Conservation (phyloP, 2,113 vertebrate genomes). For the Ifrita kowaldi region DNA sequence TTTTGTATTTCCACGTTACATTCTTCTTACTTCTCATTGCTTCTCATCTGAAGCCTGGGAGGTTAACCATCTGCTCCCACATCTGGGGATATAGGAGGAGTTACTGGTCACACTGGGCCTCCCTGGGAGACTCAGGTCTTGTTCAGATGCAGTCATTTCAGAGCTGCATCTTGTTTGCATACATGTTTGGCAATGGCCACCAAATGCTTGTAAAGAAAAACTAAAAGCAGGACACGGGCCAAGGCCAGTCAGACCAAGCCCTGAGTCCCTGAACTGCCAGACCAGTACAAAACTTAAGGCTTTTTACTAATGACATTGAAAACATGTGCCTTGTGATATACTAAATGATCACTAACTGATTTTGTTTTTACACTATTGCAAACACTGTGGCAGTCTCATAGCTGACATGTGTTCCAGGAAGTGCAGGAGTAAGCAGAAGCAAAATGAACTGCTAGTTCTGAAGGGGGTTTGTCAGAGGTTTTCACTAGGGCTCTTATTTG, state of each 20-base stretch:
- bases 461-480: not conserved
- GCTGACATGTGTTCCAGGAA: not conserved
- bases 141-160: not conserved
- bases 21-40: not conserved
- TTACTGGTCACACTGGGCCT: not conserved
- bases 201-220: not conserved
- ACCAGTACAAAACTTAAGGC: not conserved
- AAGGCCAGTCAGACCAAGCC: not conserved
- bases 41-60: not conserved
- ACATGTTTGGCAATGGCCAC: not conserved
- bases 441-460: not conserved
- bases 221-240: not conserved
- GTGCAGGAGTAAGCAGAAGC: not conserved
- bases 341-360: not conserved
- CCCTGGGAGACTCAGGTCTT: not conserved
- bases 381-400: not conserved
- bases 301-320: not conserved
- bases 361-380: not conserved
- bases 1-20: not conserved
- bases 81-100: not conserved
- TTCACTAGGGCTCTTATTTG: not conserved
- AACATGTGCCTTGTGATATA: not conserved
- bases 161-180: not conserved
- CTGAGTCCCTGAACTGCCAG: not conserved
- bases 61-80: not conserved